phyloP scores from a whole-genome alignment of 2,888 invertebrate genomes.

The Parascotia fuliginaria region DNA sequence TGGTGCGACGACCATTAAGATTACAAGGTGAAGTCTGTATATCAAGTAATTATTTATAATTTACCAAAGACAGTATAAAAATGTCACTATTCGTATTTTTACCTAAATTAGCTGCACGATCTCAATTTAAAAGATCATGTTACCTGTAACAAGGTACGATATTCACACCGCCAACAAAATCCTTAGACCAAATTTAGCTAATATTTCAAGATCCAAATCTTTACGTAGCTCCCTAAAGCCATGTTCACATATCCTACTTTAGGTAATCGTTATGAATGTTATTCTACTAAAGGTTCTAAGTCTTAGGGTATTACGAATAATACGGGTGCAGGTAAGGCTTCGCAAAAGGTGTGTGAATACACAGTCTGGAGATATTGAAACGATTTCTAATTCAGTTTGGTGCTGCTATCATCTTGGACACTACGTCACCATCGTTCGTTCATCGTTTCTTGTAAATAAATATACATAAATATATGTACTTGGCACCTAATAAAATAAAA shows the following conservation, averaged over 20 bases:
- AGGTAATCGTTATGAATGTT: constrained; percentile 43
- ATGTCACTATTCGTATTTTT: background rate
- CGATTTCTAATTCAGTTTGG: background rate
- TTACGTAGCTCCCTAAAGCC: constrained; percentile 26
- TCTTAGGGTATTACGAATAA: constrained; percentile 25
- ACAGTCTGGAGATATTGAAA: background rate
- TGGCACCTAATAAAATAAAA: too few species aligned
- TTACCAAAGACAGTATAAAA: too few species aligned
- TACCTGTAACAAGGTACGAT: constrained; percentile 23
- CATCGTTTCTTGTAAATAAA: too few species aligned
- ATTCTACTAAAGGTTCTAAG: constrained; percentile 33
- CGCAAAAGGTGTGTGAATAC: too few species aligned
- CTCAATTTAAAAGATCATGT: constrained; percentile 4
- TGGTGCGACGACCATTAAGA: too few species aligned
- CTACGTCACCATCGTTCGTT: too few species aligned
- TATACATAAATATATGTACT: too few species aligned
- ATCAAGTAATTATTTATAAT: too few species aligned
- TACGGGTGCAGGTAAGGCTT: constrained; percentile 19
- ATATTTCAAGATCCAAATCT: constrained; percentile 49
- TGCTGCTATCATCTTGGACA: background rate
- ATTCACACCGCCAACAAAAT: constrained; percentile 27
- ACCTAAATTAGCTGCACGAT: background rate
- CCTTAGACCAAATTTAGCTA: constrained; percentile 33
- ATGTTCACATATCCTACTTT: constrained; percentile 38
- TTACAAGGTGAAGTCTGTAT: too few species aligned